Evolutionary conservation across 2,888 invertebrate species (phyloP).

Genomic region (Eilema sororculum): DNA sequence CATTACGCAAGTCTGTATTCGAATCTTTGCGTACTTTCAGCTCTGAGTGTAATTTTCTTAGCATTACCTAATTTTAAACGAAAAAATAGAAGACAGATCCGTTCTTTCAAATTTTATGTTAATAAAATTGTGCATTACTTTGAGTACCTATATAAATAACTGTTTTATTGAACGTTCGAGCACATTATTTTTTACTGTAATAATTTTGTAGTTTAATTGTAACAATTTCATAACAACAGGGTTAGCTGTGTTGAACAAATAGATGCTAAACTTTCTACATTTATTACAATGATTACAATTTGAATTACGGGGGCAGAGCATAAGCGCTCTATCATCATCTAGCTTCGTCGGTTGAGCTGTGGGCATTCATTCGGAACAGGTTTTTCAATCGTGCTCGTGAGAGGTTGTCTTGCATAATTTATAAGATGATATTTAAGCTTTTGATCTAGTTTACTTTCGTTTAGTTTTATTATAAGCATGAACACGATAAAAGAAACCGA

Average conservation of each 20-base stretch:
- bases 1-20: background rate
- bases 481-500: background rate
- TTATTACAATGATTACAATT: constrained; percentile 22
- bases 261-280: constrained; percentile 21
- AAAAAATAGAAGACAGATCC: too few relatives aligned
- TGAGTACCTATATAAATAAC: too few relatives aligned
- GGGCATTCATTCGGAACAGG: constrained; percentile 19
- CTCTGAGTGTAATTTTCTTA: background rate
- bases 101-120: too few relatives aligned
- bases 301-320: constrained; percentile 12
- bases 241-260: constrained; percentile 11
- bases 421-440: constrained; percentile 15
- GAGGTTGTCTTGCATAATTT: constrained; percentile 17
- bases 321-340: constrained; percentile 19
- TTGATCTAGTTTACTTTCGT: constrained; percentile 16
- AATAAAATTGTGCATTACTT: too few relatives aligned
- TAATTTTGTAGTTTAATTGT: constrained; percentile 5
- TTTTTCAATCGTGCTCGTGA: constrained; percentile 16
- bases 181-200: constrained; percentile 2
- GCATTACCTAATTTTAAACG: background rate
- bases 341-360: constrained; percentile 8
- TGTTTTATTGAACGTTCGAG: background rate
- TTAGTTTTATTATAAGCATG: background rate
- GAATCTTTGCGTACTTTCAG: background rate
- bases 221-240: constrained; percentile 12